phyloP scores from a whole-genome alignment of 2,797 vertebrate genomes.

The Arnoldichthys spilopterus region DNA sequence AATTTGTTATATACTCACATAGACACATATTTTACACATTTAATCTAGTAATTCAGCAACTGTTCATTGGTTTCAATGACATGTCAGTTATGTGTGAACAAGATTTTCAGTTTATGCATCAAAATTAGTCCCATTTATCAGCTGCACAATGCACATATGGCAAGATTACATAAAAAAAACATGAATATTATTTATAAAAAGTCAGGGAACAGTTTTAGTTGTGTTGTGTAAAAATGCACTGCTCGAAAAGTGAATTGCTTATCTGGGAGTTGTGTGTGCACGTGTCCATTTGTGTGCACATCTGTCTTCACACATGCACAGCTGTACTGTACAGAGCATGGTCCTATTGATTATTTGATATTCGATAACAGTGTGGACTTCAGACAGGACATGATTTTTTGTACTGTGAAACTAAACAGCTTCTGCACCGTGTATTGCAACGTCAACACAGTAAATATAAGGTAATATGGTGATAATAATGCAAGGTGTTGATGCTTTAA shows the following conservation, averaged over 20 bases:
- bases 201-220: no score
- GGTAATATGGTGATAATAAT: no score
- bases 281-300: constrained; percentile 7
- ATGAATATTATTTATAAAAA: no score
- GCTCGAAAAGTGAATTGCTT: neutral
- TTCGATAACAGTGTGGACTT: constrained; percentile 40
- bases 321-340: constrained; percentile 15
- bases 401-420: neutral
- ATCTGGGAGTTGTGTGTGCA: neutral
- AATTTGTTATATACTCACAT: no score
- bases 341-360: constrained; percentile 22
- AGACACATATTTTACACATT: neutral
- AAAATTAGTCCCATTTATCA: no score
- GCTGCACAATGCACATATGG: neutral
- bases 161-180: neutral
- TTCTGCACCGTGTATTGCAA: neutral
- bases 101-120: neutral
- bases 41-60: neutral
- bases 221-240: no score
- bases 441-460: neutral
- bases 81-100: neutral
- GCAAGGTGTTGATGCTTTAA: neutral
- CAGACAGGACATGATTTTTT: constrained; percentile 23
- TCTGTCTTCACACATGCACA: neutral
- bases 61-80: neutral